Base-by-base conservation (phyloP, 92 coral and sea anemone genomes). In the Porites cylindrica region DNA sequence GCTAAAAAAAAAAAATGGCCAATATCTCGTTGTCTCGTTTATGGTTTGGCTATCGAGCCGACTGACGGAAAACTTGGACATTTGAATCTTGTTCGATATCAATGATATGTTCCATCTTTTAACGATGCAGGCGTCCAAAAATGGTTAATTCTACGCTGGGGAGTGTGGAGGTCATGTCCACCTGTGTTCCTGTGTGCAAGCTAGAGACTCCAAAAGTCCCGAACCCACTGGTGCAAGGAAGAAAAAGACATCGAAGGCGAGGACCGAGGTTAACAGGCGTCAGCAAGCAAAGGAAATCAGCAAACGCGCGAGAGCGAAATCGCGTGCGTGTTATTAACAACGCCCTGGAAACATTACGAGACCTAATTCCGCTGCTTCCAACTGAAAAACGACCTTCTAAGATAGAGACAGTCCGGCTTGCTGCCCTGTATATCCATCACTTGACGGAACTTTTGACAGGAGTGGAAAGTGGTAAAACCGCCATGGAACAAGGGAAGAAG, bases 281-380 rank as follows among this genome's bases (percentile, higher is more conserved):
- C 20, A 92, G 94, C 83, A 90, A 92, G 65, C 94, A 92, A 82
- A 83, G 93, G 84, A 91, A 90, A 47, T 80, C 94, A 7, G 97
- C 95, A 0, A 91, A 91, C 64, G 96, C 91, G 53, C 85, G 95
- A 18, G 96, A 94, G 70, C 63, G 96, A 29, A 83, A 79, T 51
- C 77, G 96, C 16, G 93, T 91, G 23, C 89, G 78, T 26, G 86
- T 79, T 18, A 77, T 93, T 18, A 91, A 93, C 84, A 90, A 85
- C 73, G 91, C 90, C 72, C 86, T 91, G 64, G 95, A 94, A 72
- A 82, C 75, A 11, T 82, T 94, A 18, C 90, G 87, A 47, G 90
- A 92, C 32, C 76, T 83, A n/a, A 86, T 89, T 56, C 93, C 92
- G 4, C 80, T 89, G 38, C 83, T 83, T 53, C 95, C 95, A 12